A percentile compares a stretch with the other conserved stretches of the same genome.
phyloP scores from a whole-genome alignment of 2,113 vertebrate species.

The Proterorhinus semilunaris region DNA sequence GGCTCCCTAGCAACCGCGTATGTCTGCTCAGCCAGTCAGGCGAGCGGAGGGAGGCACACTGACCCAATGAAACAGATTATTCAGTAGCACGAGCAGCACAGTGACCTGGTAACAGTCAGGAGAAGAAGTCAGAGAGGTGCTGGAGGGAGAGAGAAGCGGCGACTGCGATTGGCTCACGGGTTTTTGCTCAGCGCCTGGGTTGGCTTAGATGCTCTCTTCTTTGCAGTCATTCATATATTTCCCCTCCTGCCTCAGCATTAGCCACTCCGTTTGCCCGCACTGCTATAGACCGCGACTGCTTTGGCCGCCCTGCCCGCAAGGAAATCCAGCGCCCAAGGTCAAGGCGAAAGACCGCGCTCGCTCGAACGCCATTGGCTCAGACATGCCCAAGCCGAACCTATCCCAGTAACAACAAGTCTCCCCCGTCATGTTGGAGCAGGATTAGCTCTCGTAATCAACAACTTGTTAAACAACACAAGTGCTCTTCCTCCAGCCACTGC shows the following conservation, averaged over 20 bases:
- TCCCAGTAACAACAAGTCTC: conserved; percentile 78
- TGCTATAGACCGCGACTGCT: conserved; percentile 42
- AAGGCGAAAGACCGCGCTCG: conserved; percentile 43
- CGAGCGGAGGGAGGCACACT: conserved; percentile 69
- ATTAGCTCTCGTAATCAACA: conserved; percentile 67
- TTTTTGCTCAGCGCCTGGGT: conserved; percentile 47
- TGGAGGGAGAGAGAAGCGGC: conserved; percentile 42
- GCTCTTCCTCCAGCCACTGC: conserved; percentile 44
- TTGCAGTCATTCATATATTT: conserved; percentile 80
- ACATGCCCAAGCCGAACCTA: conserved; percentile 53
- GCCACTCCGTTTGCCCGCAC: conserved; percentile 30
- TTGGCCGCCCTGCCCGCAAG: conserved; percentile 61
- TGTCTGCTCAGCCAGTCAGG: conserved; percentile 75
- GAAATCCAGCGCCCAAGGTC: conserved; percentile 71
- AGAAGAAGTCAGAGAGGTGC: conserved; percentile 69
- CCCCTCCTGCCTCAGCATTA: conserved; percentile 65
- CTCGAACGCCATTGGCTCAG: conserved; percentile 69
- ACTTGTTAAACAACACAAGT: conserved; percentile 61
- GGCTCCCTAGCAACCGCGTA: conserved; percentile 79
- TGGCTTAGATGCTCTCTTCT: conserved; percentile 53
- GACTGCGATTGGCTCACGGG: conserved; percentile 51
- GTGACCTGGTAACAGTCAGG: conserved; percentile 82
- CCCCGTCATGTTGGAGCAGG: conserved; percentile 56
- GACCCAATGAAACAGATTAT: conserved; percentile 79
- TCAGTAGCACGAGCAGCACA: conserved; percentile 70